phyloP scores from a whole-genome alignment of 2,888 invertebrate genomes.

The Zaprionus obscuricornis region DNA sequence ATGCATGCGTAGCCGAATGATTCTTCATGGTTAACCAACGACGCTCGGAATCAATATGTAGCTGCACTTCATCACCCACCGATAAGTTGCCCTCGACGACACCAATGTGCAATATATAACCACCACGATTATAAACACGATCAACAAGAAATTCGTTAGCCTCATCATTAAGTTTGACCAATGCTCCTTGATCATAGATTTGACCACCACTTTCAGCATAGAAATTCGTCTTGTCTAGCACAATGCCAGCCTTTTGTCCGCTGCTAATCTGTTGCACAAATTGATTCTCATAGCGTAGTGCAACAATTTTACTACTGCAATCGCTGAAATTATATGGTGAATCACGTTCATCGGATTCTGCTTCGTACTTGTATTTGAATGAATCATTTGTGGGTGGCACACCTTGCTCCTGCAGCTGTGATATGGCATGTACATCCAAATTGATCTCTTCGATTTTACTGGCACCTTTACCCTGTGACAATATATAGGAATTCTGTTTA shows the following conservation, averaged over 20 bases:
- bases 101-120: conserved; percentile 97
- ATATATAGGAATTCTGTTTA: conserved; percentile 93
- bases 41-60: conserved; percentile 93
- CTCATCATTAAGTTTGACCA: conserved; percentile 92
- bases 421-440: conserved; percentile 97
- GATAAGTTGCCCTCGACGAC: conserved; percentile 92
- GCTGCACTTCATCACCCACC: conserved; percentile 92
- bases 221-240: conserved; percentile 96
- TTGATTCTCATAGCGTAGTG: conserved; percentile 90
- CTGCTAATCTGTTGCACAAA: conserved; percentile 93
- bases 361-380: conserved; percentile 94
- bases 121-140: conserved; percentile 97
- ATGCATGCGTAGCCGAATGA: conserved; percentile 98
- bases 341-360: conserved; percentile 86
- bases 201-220: conserved; percentile 99
- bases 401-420: conserved; percentile 91
- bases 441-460: conserved; percentile 92
- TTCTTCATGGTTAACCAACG: conserved; percentile 98
- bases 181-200: conserved; percentile 97
- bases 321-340: conserved; percentile 90
- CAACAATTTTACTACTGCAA: conserved; percentile 91
- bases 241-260: conserved; percentile 95
- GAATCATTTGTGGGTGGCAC: conserved; percentile 94
- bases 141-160: conserved; percentile 95
- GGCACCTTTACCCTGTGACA: conserved; percentile 93